Percentiles rank a stretch among this genome's conserved stretches.
Conservation (phyloP, 1,140 invertebrate species). For the Portunus trituberculatus region DNA sequence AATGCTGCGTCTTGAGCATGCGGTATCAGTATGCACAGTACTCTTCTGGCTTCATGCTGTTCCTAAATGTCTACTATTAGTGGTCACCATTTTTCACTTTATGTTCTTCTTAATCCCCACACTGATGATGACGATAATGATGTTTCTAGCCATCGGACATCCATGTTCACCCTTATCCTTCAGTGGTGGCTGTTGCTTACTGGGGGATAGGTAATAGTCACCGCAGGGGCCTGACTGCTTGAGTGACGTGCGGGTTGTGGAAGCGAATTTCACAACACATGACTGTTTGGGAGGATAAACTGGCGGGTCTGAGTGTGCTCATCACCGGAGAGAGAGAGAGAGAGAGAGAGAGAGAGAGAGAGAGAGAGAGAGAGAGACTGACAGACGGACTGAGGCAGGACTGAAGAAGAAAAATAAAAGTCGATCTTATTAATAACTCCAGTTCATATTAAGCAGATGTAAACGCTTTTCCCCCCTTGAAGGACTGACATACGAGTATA, state of each 20-base stretch:
- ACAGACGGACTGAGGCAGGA: background rate
- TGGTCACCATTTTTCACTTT: background rate
- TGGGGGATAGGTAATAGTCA: background rate
- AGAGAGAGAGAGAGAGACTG: background rate
- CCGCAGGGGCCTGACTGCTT: background rate
- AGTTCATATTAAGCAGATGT: no score
- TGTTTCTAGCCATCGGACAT: background rate
- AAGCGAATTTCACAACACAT: background rate
- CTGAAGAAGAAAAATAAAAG: background rate
- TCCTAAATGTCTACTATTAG: background rate
- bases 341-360: constrained; percentile 53
- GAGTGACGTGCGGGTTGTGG: background rate
- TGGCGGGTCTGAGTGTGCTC: background rate
- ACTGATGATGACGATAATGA: background rate
- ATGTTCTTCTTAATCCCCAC: no score
- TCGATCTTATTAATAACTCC: no score
- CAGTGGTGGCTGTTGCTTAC: background rate
- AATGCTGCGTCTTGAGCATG: no score
- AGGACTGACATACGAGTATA: no score
- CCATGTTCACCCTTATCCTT: no score
- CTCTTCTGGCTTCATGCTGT: background rate
- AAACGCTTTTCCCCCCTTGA: no score
- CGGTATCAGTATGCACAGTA: background rate
- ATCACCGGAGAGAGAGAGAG: constrained; percentile 15
- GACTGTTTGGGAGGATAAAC: background rate